Conservation (phyloP, 2,113 vertebrate species). For the Hyaena hyaena region DNA sequence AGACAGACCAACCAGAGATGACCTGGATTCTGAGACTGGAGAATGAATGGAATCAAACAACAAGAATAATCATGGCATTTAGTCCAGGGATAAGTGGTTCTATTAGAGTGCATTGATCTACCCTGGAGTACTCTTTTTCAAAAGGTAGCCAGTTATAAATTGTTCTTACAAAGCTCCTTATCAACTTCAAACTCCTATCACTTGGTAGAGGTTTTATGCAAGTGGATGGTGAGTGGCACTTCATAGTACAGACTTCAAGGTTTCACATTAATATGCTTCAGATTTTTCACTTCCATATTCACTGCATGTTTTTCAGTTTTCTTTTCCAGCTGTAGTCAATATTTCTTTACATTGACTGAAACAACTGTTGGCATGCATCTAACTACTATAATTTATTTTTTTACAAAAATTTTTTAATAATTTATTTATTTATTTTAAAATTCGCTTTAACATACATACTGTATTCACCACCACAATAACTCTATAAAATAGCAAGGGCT, state of each 20-base stretch:
- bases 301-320: not conserved
- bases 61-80: not conserved
- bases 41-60: not conserved
- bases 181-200: not conserved
- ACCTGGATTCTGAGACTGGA: not conserved
- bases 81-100: not conserved
- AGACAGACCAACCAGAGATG: not conserved
- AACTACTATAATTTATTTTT: not conserved
- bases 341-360: not conserved
- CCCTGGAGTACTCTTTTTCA: not conserved
- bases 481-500: not conserved
- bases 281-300: not conserved
- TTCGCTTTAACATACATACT: not conserved
- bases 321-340: not conserved
- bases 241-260: not conserved
- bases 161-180: not conserved
- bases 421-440: not conserved
- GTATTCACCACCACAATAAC: not conserved
- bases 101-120: not conserved
- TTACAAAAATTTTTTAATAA: no score
- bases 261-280: not conserved
- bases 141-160: conserved; percentile 2
- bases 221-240: not conserved
- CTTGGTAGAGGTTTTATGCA: not conserved
- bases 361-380: not conserved